Evolutionary conservation across 2,797 vertebrate genomes (phyloP), one percentile per base, ranked within the genome.

Genomic region (Scarus forsteni): DNA sequence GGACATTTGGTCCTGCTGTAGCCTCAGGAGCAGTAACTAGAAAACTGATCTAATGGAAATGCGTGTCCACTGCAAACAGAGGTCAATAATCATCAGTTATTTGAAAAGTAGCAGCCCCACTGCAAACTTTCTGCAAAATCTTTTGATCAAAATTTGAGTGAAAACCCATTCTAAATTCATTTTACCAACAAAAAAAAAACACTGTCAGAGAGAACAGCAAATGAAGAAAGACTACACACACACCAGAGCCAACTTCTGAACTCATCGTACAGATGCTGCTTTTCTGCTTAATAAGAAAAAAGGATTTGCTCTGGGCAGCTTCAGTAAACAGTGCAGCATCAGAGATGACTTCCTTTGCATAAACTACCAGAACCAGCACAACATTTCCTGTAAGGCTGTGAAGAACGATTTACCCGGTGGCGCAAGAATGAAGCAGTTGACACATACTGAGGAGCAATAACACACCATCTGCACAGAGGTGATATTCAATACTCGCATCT

Each of bases 401-500:
- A 60, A 71, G 54, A 65, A 19, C 60, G 44, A 77, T 84, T 84
- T 71, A 58, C 63, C 66, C 75, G 56, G 51, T 45, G 73, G 81
- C 62, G 49, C 63, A 59, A 73, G 76, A 82, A 78, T 8, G 55
- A 36, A 55, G 72, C 7, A 5, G 44, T 3, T 85, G 77, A 85
- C 66, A 71, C 73, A 77, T 55, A 64, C 56, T 50, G 66, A 72
- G 60, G 68, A 66, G 66, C 66, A 52, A 69, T 71, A 81, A 80
- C 55, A 72, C 68, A 51, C 70, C 85, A 89, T 90, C 84, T 90
- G 77, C 73, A 85, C 58, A 73, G 75, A 62, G 88, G 70, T 58
- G 81, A 85, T 84, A 84, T 77, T 81, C 71, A 78, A 80, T 70
- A 75, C 80, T 79, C 77, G 75, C 74, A 85, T 83, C 75, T 71